Evolutionary conservation across 1,140 invertebrate genomes (phyloP).

Genomic region (Trichoplusia ni): DNA sequence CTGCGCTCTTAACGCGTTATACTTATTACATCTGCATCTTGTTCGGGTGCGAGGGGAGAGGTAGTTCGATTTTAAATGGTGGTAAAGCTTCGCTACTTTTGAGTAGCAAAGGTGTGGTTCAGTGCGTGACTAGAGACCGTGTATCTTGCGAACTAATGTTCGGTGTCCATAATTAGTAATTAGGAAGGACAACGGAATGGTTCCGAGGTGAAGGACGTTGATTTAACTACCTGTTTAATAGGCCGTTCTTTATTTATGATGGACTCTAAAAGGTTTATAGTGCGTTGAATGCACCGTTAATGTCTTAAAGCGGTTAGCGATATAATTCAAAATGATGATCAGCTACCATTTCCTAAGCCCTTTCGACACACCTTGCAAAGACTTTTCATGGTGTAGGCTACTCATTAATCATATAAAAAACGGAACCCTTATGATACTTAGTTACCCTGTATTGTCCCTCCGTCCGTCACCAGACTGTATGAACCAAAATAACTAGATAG

Average conservation of each 20-base stretch:
- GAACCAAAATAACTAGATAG: too few relatives aligned
- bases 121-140: conserved; percentile 50
- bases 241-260: conserved; percentile 4
- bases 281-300: too few relatives aligned
- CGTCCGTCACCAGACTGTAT: too few relatives aligned
- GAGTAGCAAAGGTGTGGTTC: conserved; percentile 39
- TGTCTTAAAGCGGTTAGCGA: too few relatives aligned
- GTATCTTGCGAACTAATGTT: conserved; percentile 43
- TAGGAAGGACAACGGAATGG: conserved; percentile 42
- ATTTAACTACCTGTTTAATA: conserved; percentile 32
- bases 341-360: too few relatives aligned
- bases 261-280: too few relatives aligned
- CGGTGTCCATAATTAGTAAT: conserved; percentile 44
- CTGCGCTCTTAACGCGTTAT: neutral
- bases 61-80: conserved; percentile 25
- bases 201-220: conserved; percentile 42
- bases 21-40: neutral
- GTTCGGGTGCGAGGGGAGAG: neutral
- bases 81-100: conserved; percentile 14
- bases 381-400: too few relatives aligned
- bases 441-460: too few relatives aligned
- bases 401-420: too few relatives aligned
- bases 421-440: too few relatives aligned
- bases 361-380: too few relatives aligned
- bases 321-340: too few relatives aligned